Percentiles rank a stretch among this genome's conserved stretches.
These are phyloP conservation scores for Smithornis capensis DNA, from an alignment of 2,113 vertebrate species.

Conservation along the genomic window DNA sequence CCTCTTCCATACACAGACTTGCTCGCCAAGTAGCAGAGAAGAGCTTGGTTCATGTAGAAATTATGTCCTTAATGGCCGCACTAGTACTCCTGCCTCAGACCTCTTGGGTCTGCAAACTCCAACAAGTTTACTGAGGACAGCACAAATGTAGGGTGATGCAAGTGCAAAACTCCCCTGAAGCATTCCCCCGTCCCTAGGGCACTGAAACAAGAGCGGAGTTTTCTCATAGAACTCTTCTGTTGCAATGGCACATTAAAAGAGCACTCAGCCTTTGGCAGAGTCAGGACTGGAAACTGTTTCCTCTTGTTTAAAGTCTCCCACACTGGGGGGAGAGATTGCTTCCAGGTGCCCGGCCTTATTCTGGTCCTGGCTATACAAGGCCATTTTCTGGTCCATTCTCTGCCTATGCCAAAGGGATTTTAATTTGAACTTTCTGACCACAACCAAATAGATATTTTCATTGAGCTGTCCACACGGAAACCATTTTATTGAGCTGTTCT, in stretches of 20 bases:
- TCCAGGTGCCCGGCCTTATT: not conserved
- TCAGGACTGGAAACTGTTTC: not conserved
- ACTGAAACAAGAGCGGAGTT: not conserved
- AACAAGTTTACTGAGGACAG: not conserved
- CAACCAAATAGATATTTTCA: not conserved
- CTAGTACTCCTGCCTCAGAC: not conserved
- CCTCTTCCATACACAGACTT: not conserved
- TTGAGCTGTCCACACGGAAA: not conserved
- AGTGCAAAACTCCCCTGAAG: not conserved
- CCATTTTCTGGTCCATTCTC: not conserved
- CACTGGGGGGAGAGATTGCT: not conserved
- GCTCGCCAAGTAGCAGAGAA: not conserved
- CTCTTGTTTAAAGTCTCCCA: not conserved
- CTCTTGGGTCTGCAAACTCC: not conserved
- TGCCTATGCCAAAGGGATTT: not conserved
- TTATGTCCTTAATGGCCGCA: not conserved
- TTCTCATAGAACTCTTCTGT: not conserved
- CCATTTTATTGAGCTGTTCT: conserved; percentile 5
- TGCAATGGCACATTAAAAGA: not conserved
- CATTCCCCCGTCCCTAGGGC: not conserved
- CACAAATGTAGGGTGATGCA: not conserved
- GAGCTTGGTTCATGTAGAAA: not conserved
- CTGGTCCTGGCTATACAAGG: not conserved
- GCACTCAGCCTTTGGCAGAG: not conserved
- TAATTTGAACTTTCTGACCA: conserved; percentile 11